Evolutionary conservation across 2,888 invertebrate species (phyloP).

Genomic region (Bombylius discolor): DNA sequence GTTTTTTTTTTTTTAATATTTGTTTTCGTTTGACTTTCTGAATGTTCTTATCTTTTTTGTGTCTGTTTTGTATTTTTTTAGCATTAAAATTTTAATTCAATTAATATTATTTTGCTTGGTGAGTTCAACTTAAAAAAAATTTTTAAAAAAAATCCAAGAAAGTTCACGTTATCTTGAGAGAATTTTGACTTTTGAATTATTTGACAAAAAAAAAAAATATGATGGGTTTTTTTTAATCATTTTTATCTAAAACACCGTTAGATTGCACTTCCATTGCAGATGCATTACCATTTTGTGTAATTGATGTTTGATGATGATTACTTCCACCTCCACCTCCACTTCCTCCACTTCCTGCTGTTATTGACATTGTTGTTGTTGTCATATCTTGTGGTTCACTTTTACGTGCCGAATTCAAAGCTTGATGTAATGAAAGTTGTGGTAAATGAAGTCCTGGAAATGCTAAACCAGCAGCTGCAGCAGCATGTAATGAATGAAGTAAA

Average conservation of each 20-base stretch:
- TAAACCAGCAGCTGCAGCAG: slow-evolving; percentile 38
- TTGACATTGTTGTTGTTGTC: slow-evolving; percentile 26
- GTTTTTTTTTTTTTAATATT: too few relatives aligned
- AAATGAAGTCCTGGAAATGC: slow-evolving; percentile 39
- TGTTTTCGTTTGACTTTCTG: too few relatives aligned
- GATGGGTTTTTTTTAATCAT: not conserved
- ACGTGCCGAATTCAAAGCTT: slow-evolving; percentile 22
- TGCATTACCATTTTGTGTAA: slow-evolving; percentile 25
- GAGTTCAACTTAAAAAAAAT: too few relatives aligned
- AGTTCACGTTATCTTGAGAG: too few relatives aligned
- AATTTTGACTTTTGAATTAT: too few relatives aligned
- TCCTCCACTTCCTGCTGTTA: not conserved
- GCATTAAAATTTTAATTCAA: too few relatives aligned
- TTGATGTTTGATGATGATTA: not conserved
- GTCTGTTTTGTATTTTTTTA: too few relatives aligned
- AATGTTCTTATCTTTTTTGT: too few relatives aligned
- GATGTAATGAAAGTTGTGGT: slow-evolving; percentile 36
- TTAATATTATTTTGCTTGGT: too few relatives aligned
- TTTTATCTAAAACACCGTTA: slow-evolving; percentile 6
- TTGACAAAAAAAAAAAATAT: too few relatives aligned
- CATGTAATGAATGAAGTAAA: slow-evolving; percentile 57
- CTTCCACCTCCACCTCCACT: too few relatives aligned
- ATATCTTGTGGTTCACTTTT: slow-evolving; percentile 31
- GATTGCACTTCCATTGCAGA: slow-evolving; percentile 13
- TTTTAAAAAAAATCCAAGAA: too few relatives aligned